Evolutionary conservation across 2,888 invertebrate genomes (phyloP).

Genomic region (Agriopis aurantiaria): DNA sequence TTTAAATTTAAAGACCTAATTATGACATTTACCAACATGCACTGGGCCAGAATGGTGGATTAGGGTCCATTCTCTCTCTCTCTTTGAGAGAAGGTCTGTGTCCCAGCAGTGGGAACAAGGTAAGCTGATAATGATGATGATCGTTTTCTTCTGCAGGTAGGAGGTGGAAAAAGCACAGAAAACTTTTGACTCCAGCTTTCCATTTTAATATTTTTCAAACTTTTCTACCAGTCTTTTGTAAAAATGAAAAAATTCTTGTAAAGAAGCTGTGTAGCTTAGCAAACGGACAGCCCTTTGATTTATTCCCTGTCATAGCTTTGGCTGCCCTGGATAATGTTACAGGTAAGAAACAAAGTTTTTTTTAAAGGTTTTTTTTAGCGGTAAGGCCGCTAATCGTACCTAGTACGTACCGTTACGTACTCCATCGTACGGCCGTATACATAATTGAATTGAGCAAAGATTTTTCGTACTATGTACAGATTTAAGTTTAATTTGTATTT

Average conservation of each 20-base stretch:
- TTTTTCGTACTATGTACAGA: too few relatives aligned
- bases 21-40: too few relatives aligned
- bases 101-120: too few relatives aligned
- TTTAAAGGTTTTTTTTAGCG: background rate
- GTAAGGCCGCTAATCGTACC: background rate
- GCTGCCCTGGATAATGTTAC: constrained; percentile 80
- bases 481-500: too few relatives aligned
- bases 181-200: constrained; percentile 92
- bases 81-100: too few relatives aligned
- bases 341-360: constrained; percentile 18
- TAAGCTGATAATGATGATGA: too few relatives aligned
- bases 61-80: too few relatives aligned
- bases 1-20: too few relatives aligned
- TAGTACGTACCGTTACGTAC: too few relatives aligned
- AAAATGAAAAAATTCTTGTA: constrained; percentile 86
- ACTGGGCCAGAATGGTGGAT: too few relatives aligned
- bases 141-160: constrained; percentile 58
- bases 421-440: too few relatives aligned
- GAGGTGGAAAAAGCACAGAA: constrained; percentile 89
- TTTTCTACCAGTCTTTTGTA: constrained; percentile 90
- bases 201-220: constrained; percentile 92
- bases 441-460: too few relatives aligned
- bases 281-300: constrained; percentile 78
- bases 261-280: constrained; percentile 79
- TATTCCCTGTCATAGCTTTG: constrained; percentile 88